phyloP scores from a whole-genome alignment of 2,797 vertebrate species.

The Bufotes viridis region DNA sequence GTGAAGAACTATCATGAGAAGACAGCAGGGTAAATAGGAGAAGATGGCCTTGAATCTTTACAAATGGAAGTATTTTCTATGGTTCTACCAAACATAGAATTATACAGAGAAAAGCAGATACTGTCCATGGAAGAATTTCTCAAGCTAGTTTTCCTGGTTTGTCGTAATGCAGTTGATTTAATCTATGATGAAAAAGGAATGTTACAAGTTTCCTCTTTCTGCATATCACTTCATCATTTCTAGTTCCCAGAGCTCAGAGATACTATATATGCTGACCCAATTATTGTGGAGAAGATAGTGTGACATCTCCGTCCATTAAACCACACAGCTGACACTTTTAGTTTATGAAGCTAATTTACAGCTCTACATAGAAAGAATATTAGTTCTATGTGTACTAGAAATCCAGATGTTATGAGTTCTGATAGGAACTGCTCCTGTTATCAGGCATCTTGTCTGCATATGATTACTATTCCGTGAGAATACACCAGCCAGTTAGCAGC shows the following conservation, averaged over 20 bases:
- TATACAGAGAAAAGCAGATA: not conserved
- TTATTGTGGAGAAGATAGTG: not conserved
- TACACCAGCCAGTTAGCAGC: constrained; percentile 11
- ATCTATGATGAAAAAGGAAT: constrained; percentile 17
- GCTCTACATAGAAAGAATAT: not conserved
- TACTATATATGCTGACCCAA: not conserved
- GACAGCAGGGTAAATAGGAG: not conserved
- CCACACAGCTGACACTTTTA: not conserved
- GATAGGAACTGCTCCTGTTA: constrained; percentile 40
- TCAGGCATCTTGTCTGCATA: constrained; percentile 33
- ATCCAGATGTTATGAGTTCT: not conserved
- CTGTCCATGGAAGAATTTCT: not conserved
- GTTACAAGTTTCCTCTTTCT: constrained; percentile 1
- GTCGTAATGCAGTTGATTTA: not conserved
- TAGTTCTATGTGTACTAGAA: not conserved
- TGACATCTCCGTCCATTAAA: not conserved
- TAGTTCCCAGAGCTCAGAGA: not conserved
- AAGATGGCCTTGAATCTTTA: not conserved
- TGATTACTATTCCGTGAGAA: constrained; percentile 6
- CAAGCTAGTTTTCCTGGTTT: not conserved
- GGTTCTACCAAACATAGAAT: not conserved
- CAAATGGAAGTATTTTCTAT: not conserved
- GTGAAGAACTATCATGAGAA: too few relatives aligned
- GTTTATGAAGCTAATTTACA: not conserved
- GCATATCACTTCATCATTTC: constrained; percentile 11